Conservation (phyloP, 2,797 vertebrate genomes). For the Halcyon leucocephala region DNA sequence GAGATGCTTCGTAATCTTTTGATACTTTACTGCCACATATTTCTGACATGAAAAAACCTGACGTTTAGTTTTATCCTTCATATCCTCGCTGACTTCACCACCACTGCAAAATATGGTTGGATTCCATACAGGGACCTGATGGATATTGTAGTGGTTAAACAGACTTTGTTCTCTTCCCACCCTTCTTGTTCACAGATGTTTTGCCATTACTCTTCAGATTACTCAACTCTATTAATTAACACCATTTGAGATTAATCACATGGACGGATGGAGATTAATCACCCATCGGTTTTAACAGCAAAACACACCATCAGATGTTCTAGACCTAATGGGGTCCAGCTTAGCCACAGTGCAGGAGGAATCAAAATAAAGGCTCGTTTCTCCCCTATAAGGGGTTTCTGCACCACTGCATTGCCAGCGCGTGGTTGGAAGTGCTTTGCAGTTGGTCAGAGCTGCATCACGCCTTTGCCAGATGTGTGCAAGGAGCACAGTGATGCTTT, state of each 20-base stretch:
- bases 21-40: background rate
- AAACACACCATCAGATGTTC: background rate
- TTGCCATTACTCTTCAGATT: background rate
- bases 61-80: background rate
- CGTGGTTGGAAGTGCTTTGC: background rate
- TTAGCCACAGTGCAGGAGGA: background rate
- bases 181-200: background rate
- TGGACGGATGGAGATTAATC: background rate
- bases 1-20: background rate
- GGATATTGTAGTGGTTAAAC: background rate
- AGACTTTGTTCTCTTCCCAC: background rate
- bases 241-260: background rate
- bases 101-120: background rate
- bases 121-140: background rate
- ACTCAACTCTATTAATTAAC: background rate
- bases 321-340: background rate
- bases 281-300: background rate
- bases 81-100: background rate
- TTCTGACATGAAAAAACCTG: background rate
- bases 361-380: background rate
- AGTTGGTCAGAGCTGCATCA: rapidly evolving
- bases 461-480: background rate
- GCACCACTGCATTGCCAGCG: background rate
- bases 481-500: background rate
- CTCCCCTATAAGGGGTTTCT: background rate